Base-by-base conservation (phyloP, 2,113 vertebrate species). In the Solea solea region DNA sequence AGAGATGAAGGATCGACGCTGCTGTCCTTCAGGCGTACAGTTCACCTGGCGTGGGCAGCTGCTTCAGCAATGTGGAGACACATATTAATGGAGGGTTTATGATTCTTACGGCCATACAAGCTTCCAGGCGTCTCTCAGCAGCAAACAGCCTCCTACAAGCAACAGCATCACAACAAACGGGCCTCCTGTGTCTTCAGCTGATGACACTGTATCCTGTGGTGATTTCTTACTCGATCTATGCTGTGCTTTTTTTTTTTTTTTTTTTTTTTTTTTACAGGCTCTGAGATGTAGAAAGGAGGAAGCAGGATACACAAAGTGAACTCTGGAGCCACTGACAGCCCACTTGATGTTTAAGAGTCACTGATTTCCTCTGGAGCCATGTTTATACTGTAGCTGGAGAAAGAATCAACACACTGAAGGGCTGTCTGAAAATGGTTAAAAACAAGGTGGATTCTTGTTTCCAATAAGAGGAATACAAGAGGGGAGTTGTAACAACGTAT, bases 41-140 rank as follows among this genome's bases (percentile, higher is more conserved):
- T 59, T 70, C 54, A 77, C 78, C 81, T 64, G 75, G 74, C 54
- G 82, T 88, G 74, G 85, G 80, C 71, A 72, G 76, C 63, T 1
- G 39, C 49, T n/a, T 67, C 67, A 57, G 62, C 66, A 74, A 42
- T 27, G 11, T 40, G 57, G 65, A 83, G 66, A 49, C 74, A n/a
- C 42, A 68, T 44, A 61, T 10, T 27, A 59, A 81, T 56, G 64
- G 66, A 68, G 51, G 56, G 12, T 71, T 71, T 42, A 65, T 66
- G 65, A 69, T 76, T 63, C 71, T 72, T 44, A 48, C 12, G 45
- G 12, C 12, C 4, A 48, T 14, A 25, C 10, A 61, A 54, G 14
- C 66, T 15, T 45, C 25, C 64, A 58, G 72, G 15, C 16, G 15
- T 67, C 53, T 66, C 68, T 71, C 50, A 46, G 39, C 54, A 69